These are phyloP conservation scores for honey bee (Apis mellifera) DNA, from an alignment of 1,140 invertebrate genomes.

Conservation along the genomic window Amel_HAv3.1 CM009932.2:12079001-12079500, in stretches of 20 bases:
- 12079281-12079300: slow-evolving; percentile 34
- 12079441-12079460: slow-evolving; percentile 36
- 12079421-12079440: not conserved
- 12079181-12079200: slow-evolving; percentile 3
- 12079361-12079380: not conserved
- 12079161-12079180: slow-evolving; percentile 15
- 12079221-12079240: slow-evolving; percentile 61
- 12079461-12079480: not conserved
- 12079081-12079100: not conserved
- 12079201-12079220: slow-evolving; percentile 60
- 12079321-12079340: too few relatives aligned
- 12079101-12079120: slow-evolving; percentile 44
- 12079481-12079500: slow-evolving; percentile 16
- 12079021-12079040: slow-evolving; percentile 36
- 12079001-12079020: not conserved
- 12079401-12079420: not conserved
- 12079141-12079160: slow-evolving; percentile 33
- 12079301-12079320: slow-evolving; percentile 34
- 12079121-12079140: not conserved
- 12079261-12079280: slow-evolving; percentile 16
- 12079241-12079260: slow-evolving; percentile 47
- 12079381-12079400: not conserved
- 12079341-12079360: too few relatives aligned
- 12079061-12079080: too few relatives aligned
- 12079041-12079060: not conserved